Conservation (phyloP, 2,797 vertebrate genomes). For the Arnoldichthys spilopterus region DNA sequence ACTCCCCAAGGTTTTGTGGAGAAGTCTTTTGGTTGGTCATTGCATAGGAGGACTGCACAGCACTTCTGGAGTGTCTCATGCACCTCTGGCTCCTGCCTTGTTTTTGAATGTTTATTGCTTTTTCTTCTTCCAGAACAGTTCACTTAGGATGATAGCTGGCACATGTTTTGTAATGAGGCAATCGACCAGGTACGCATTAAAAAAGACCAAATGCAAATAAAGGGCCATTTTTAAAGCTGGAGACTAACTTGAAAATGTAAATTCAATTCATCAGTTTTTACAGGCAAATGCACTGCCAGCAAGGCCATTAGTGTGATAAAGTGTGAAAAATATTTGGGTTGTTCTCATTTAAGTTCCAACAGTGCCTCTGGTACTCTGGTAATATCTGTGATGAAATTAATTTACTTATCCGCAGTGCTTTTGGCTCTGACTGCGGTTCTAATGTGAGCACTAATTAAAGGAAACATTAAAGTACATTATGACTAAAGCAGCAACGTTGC, state of each 20-base stretch:
- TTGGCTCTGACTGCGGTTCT: conserved; percentile 32
- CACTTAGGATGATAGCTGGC: conserved; percentile 19
- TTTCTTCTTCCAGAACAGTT: conserved; percentile 41
- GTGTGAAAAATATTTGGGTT: conserved; percentile 45
- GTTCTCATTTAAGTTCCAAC: conserved; percentile 31
- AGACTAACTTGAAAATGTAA: conserved; percentile 22
- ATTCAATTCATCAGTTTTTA: conserved; percentile 35
- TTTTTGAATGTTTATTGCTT: conserved; percentile 50
- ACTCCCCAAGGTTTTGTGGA: conserved; percentile 12
- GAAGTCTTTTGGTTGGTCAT: conserved; percentile 23
- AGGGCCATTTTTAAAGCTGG: not conserved
- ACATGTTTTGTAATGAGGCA: conserved; percentile 34
- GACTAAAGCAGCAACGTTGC: conserved; percentile 16
- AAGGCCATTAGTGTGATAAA: conserved; percentile 39
- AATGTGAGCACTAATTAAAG: conserved; percentile 49
- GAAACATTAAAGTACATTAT: conserved; percentile 42
- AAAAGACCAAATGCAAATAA: conserved; percentile 15
- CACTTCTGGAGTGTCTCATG: conserved; percentile 43
- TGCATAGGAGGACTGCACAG: conserved; percentile 23
- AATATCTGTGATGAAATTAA: conserved; percentile 41
- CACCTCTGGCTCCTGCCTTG: conserved; percentile 31
- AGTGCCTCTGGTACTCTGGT: conserved; percentile 37
- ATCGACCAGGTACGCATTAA: conserved; percentile 4
- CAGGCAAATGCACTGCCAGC: conserved; percentile 37
- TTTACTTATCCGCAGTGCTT: conserved; percentile 44